These are phyloP conservation scores for Nebria ingens DNA, from an alignment of 1,140 invertebrate genomes.

Conservation along the genomic window DNA sequence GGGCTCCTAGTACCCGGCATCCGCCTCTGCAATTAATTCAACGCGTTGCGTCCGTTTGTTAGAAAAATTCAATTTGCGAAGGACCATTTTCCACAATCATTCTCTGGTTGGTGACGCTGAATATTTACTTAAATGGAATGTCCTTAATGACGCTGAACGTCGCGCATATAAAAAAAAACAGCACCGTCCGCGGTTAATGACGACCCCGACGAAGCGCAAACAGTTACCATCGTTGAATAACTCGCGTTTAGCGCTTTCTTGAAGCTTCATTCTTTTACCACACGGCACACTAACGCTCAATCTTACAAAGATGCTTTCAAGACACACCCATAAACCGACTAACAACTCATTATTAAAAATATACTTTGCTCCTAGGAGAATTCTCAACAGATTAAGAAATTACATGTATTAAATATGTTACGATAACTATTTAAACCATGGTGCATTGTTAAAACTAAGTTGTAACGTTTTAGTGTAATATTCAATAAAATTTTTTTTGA, in stretches of 20 bases:
- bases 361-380: no score
- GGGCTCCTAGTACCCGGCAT: no score
- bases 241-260: neutral
- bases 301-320: neutral
- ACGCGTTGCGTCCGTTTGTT: neutral
- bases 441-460: no score
- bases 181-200: neutral
- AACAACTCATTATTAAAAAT: no score
- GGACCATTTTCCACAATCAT: neutral
- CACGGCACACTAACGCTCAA: no score
- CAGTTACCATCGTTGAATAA: neutral
- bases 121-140: neutral
- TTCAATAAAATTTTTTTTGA: no score
- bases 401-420: no score
- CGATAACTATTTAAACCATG: no score
- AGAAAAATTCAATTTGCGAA: neutral
- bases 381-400: no score
- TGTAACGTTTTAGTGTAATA: no score
- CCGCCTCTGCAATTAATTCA: neutral
- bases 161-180: neutral
- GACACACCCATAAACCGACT: neutral
- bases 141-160: neutral
- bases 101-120: neutral
- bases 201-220: neutral
- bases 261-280: no score